These are phyloP conservation scores for Drosophila micromelanica DNA, from an alignment of 1,140 invertebrate genomes.

Conservation along the genomic window DNA sequence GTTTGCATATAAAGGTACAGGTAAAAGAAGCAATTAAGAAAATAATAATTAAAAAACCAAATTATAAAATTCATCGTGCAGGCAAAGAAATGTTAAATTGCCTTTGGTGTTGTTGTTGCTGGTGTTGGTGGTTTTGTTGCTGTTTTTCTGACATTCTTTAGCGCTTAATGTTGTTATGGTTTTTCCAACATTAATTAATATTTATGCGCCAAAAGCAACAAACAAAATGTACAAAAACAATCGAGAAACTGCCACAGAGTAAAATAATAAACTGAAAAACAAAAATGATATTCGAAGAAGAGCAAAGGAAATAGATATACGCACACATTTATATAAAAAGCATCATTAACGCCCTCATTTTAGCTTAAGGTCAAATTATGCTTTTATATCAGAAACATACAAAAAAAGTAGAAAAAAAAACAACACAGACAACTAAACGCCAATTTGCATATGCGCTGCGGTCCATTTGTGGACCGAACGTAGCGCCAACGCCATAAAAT, in stretches of 20 bases:
- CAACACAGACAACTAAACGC: constrained; percentile 42
- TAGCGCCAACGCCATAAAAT: constrained; percentile 82
- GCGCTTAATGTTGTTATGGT: constrained; percentile 42
- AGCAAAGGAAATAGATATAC: constrained; percentile 46
- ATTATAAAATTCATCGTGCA: constrained; percentile 21
- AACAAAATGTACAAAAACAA: constrained; percentile 50
- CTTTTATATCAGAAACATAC: constrained; percentile 65
- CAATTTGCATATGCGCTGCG: constrained; percentile 67
- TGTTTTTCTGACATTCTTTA: constrained; percentile 16
- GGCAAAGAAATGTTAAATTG: constrained; percentile 29
- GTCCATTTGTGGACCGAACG: constrained; percentile 78
- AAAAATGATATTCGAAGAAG: constrained; percentile 38
- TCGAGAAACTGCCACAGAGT: constrained; percentile 28
- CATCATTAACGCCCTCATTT: constrained; percentile 83
- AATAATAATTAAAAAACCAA: constrained; percentile 45
- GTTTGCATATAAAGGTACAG: constrained; percentile 7
- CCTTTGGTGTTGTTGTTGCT: constrained; percentile 28
- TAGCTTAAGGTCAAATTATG: constrained; percentile 81
- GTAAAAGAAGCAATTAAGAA: constrained; percentile 13
- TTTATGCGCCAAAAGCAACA: constrained; percentile 74
- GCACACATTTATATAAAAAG: constrained; percentile 55
- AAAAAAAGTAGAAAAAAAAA: too few species aligned
- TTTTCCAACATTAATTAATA: constrained; percentile 72
- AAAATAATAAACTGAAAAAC: constrained; percentile 45
- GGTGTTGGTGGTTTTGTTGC: constrained; percentile 14